Percentiles rank a stretch among this genome's conserved stretches.
Conservation (phyloP, 2,888 invertebrate species). For the Baccha elongata region DNA sequence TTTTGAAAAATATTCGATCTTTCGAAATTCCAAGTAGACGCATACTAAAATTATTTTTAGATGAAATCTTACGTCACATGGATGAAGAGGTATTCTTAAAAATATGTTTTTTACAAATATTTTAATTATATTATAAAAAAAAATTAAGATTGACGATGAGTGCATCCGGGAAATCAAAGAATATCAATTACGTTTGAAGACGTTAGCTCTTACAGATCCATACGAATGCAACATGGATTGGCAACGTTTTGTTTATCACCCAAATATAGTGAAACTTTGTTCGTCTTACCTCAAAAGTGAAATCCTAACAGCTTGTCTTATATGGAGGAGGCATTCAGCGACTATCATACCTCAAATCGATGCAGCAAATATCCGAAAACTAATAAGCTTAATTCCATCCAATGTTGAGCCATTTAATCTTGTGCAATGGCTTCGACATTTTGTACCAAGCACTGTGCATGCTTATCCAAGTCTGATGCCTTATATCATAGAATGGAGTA, state of each 20-base stretch:
- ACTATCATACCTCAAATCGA: constrained; percentile 78
- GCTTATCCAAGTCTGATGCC: constrained; percentile 80
- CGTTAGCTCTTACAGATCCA: constrained; percentile 81
- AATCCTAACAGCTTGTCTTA: constrained; percentile 79
- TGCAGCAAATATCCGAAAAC: constrained; percentile 77
- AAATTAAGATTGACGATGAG: constrained; percentile 77
- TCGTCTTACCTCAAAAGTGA: constrained; percentile 79
- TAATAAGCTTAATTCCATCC: constrained; percentile 79
- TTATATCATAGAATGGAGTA: constrained; percentile 80
- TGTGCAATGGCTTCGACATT: constrained; percentile 81
- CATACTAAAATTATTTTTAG: constrained; percentile 77
- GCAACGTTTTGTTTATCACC: constrained; percentile 81
- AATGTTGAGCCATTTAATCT: constrained; percentile 79
- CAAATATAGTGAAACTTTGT: constrained; percentile 79
- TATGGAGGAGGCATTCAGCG: constrained; percentile 81
- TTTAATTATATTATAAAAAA: background rate
- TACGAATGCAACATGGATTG: constrained; percentile 81
- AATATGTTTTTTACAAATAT: background rate
- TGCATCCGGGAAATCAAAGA: constrained; percentile 80
- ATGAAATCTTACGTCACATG: constrained; percentile 79
- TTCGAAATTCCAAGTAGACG: constrained; percentile 79
- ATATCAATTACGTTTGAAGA: constrained; percentile 80
- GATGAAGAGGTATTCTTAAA: constrained; percentile 76
- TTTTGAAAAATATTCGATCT: constrained; percentile 79
- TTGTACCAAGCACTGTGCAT: constrained; percentile 80